phyloP scores from a whole-genome alignment of 2,888 invertebrate genomes.

The Macrophya alboannulata region DNA sequence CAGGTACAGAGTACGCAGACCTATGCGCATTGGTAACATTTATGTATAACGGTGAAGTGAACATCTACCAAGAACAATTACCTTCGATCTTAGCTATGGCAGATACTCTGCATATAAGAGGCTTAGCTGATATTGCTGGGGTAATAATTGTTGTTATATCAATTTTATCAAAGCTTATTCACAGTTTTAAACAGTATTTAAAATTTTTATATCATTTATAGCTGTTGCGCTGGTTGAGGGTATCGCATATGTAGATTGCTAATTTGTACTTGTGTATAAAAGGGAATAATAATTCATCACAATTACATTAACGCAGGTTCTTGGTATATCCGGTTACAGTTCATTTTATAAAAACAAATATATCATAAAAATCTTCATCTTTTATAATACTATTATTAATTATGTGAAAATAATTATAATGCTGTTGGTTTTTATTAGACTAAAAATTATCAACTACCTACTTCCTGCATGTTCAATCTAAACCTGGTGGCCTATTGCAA shows the following conservation, averaged over 20 bases:
- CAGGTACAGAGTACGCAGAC: slow-evolving; percentile 87
- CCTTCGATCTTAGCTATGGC: slow-evolving; percentile 90
- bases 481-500: slow-evolving; percentile 39
- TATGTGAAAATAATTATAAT: background rate
- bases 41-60: slow-evolving; percentile 94
- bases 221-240: background rate
- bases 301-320: background rate
- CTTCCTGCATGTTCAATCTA: slow-evolving; percentile 33
- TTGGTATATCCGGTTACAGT: background rate
- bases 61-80: slow-evolving; percentile 90
- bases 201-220: background rate
- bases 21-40: slow-evolving; percentile 90
- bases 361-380: background rate
- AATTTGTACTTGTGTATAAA: slow-evolving; percentile 4
- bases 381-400: slow-evolving; percentile 11
- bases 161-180: slow-evolving; percentile 32
- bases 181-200: background rate
- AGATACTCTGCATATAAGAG: slow-evolving; percentile 90
- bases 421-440: slow-evolving; percentile 18
- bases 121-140: slow-evolving; percentile 90
- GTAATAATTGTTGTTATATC: slow-evolving; percentile 80
- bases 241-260: background rate
- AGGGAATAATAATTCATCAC: background rate
- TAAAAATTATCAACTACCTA: slow-evolving; percentile 10
- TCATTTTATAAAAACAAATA: background rate